Percentiles rank a stretch among this genome's conserved stretches.
Conservation (phyloP, 2,797 vertebrate species). For the Syndactyla subalaris region DNA sequence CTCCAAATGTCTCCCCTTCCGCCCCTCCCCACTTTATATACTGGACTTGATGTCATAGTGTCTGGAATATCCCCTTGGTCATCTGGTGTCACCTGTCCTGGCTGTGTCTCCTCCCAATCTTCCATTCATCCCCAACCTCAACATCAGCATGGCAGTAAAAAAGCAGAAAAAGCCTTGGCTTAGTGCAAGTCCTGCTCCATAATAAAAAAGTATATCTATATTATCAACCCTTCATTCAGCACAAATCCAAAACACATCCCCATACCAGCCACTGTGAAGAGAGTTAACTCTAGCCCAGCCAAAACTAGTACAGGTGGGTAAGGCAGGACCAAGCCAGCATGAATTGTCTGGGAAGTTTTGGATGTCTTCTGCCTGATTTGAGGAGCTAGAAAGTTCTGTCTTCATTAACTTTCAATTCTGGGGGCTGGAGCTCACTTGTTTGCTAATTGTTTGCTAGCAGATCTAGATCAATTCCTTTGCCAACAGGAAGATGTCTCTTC, state of each 20-base stretch:
- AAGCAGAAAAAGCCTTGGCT: neutral
- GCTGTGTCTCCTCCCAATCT: neutral
- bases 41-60: neutral
- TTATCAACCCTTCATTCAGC: neutral
- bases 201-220: neutral
- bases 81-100: neutral
- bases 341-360: neutral
- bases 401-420: neutral
- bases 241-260: neutral
- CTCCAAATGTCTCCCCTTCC: neutral
- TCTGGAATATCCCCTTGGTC: neutral
- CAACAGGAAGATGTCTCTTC: neutral
- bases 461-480: neutral
- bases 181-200: neutral
- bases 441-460: neutral
- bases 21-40: neutral
- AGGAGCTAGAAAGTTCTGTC: neutral
- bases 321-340: neutral
- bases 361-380: neutral
- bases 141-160: accelerated
- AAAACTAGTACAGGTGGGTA: neutral
- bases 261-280: too few species aligned
- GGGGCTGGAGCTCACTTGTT: neutral
- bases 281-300: neutral
- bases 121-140: neutral